A percentile compares a stretch with the other conserved stretches of the same genome.
Conservation (phyloP, 2,888 invertebrate genomes). For the Drosophila nigricruria region DNA sequence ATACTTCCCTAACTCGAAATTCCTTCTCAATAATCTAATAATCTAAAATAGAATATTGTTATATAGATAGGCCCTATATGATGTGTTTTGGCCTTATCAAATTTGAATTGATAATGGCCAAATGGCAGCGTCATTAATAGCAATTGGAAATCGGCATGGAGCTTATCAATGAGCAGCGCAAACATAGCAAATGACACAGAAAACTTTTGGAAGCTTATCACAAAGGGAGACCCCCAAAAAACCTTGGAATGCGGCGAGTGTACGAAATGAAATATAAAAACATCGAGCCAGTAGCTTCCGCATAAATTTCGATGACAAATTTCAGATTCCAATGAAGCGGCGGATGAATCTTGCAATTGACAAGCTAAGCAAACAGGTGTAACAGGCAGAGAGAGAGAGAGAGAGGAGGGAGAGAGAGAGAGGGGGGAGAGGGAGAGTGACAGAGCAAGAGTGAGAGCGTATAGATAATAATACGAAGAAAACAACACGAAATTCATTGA, state of each 20-base stretch:
- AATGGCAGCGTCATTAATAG: constrained; percentile 10
- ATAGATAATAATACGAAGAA: constrained; percentile 18
- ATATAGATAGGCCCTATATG: constrained; percentile 2
- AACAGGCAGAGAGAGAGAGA: constrained; percentile 2
- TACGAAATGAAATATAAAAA: background rate
- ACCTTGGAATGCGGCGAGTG: constrained; percentile 20
- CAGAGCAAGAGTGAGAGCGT: background rate
- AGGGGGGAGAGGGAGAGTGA: background rate
- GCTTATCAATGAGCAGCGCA: constrained; percentile 29
- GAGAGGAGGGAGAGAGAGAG: constrained; percentile 3
- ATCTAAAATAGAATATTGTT: background rate
- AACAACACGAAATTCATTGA: constrained; percentile 48
- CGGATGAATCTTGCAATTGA: constrained; percentile 63
- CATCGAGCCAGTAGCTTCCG: constrained; percentile 43
- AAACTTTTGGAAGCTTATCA: constrained; percentile 25
- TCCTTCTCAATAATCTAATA: no score
- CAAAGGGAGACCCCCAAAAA: constrained; percentile 43
- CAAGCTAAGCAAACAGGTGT: constrained; percentile 39
- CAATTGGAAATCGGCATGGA: background rate
- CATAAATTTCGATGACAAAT: constrained; percentile 63
- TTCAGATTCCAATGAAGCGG: constrained; percentile 55
- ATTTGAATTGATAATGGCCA: background rate
- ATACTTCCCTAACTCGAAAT: no score
- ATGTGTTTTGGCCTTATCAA: constrained; percentile 13
- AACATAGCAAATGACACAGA: constrained; percentile 31